Conservation (phyloP, 1,140 invertebrate species). For the Polypedilum pembai region DNA sequence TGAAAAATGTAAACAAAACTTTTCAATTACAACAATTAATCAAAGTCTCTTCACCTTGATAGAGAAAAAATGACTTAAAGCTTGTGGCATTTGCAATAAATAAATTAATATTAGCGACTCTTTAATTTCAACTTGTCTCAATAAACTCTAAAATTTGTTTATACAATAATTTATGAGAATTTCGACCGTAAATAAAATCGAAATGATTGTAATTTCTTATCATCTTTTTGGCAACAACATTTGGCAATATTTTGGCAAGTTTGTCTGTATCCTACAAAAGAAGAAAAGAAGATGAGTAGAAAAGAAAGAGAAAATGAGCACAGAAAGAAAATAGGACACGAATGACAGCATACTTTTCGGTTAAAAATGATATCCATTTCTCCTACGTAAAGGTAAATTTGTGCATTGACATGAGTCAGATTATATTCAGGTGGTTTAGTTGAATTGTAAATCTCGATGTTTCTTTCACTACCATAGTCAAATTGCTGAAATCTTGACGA, state of each 20-base stretch:
- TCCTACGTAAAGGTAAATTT: conserved; percentile 49
- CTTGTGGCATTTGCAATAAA: no score
- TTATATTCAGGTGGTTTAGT: conserved; percentile 44
- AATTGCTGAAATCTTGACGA: conserved; percentile 35
- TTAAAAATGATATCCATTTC: conserved; percentile 43
- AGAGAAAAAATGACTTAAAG: no score
- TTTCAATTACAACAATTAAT: no score
- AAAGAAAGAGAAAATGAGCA: no score
- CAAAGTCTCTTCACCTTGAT: no score
- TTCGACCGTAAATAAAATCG: neutral
- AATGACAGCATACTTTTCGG: neutral
- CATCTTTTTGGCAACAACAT: neutral
- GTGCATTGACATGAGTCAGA: conserved; percentile 48
- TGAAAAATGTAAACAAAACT: no score
- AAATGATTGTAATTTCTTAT: neutral
- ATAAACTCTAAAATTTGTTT: conserved; percentile 5
- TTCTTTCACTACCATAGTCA: conserved; percentile 25
- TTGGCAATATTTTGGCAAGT: neutral
- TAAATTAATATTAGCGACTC: no score
- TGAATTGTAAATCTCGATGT: conserved; percentile 36
- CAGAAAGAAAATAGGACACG: no score
- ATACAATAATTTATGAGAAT: conserved; percentile 3
- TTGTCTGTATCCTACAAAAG: neutral
- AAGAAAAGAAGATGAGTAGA: neutral
- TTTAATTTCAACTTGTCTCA: neutral